Evolutionary conservation across 2,888 invertebrate species (phyloP).

Genomic region (Cepaea hortensis): DNA sequence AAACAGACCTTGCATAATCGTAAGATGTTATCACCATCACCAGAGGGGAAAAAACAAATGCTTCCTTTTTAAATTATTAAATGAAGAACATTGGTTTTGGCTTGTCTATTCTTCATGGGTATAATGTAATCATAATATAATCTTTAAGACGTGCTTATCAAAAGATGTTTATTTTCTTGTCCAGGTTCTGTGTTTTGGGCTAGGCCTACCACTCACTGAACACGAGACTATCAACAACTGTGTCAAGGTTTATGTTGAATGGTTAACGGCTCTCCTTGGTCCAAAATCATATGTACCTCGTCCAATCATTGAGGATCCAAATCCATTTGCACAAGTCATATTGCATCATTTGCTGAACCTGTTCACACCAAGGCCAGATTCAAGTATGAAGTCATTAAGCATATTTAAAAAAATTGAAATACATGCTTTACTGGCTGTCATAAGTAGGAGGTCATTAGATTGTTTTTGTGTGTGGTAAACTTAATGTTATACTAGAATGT

Average conservation of each 20-base stretch:
- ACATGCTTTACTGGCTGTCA: no score
- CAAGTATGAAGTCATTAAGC: conserved; percentile 81
- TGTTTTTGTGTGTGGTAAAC: no score
- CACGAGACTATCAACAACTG: conserved; percentile 96
- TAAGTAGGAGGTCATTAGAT: no score
- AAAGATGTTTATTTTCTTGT: conserved; percentile 25
- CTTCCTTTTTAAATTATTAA: no score
- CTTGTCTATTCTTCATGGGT: background rate
- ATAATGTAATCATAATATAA: background rate
- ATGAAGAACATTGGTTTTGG: background rate
- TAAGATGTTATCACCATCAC: no score
- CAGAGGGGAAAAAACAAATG: no score
- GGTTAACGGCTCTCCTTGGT: conserved; percentile 89
- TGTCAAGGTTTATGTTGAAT: conserved; percentile 96
- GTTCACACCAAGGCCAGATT: conserved; percentile 93
- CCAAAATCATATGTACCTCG: conserved; percentile 92
- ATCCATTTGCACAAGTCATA: conserved; percentile 91
- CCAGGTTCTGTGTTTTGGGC: conserved; percentile 93
- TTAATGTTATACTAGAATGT: no score
- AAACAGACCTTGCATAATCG: no score
- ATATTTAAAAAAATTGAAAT: no score
- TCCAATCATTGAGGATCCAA: conserved; percentile 91
- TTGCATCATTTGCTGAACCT: conserved; percentile 94
- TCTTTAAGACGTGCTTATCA: background rate
- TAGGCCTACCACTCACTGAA: conserved; percentile 90